Evolutionary conservation across 1,140 invertebrate species (phyloP).

Genomic region (Brachionus koreanus): DNA sequence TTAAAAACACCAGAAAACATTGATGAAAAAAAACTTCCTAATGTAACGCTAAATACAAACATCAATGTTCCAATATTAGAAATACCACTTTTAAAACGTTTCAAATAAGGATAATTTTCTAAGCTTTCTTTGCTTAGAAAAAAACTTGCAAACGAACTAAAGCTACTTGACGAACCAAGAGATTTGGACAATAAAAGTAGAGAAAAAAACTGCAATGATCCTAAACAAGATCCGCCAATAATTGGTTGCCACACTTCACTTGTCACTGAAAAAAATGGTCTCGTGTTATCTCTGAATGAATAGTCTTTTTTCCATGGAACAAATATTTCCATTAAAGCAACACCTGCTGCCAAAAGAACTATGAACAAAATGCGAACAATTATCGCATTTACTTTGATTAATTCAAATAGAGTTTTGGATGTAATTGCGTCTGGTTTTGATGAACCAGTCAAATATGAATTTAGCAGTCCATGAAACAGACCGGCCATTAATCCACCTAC

Average conservation of each 20-base stretch:
- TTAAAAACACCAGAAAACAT: neutral
- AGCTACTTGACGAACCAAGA: neutral
- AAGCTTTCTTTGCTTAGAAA: neutral
- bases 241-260: conserved; percentile 37
- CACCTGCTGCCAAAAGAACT: neutral
- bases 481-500: neutral
- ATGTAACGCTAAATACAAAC: neutral
- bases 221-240: conserved; percentile 4
- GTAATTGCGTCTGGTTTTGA: neutral
- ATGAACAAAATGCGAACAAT: neutral
- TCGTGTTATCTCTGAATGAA: neutral
- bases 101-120: neutral
- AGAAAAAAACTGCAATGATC: conserved; percentile 12
- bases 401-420: neutral
- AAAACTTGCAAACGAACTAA: neutral
- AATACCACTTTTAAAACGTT: neutral
- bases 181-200: neutral
- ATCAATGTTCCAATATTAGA: neutral
- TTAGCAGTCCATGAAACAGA: neutral
- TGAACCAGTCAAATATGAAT: neutral
- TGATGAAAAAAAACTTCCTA: neutral
- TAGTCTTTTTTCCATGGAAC: conserved; percentile 29
- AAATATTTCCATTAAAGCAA: conserved; percentile 14
- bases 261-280: neutral
- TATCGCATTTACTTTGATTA: neutral